phyloP scores from a whole-genome alignment of 2,888 invertebrate genomes.

The Leucophora obtusa region DNA sequence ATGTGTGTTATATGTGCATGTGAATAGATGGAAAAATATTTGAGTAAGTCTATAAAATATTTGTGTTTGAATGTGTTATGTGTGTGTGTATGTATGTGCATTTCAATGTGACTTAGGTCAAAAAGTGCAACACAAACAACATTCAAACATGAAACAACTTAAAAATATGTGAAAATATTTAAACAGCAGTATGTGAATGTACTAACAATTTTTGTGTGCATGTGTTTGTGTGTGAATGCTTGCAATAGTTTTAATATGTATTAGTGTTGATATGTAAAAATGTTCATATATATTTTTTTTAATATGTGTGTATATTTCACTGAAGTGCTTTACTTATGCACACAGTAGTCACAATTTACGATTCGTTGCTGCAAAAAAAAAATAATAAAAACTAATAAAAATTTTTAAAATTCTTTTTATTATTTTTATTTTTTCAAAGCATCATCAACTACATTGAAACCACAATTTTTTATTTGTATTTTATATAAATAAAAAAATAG shows the following conservation, averaged over 20 bases:
- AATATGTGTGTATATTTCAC: background rate
- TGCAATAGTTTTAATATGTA: background rate
- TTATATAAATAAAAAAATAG: constrained; percentile 6
- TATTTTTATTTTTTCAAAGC: background rate
- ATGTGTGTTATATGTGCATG: background rate
- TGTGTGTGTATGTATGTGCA: background rate
- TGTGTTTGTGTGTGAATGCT: background rate
- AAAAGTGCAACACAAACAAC: constrained; percentile 5
- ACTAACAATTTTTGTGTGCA: background rate
- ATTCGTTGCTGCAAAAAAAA: background rate
- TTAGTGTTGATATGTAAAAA: background rate
- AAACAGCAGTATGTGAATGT: background rate
- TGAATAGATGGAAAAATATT: background rate
- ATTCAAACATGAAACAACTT: constrained; percentile 3
- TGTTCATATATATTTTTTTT: background rate
- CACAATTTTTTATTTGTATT: background rate
- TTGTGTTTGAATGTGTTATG: background rate
- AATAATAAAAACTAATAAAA: background rate
- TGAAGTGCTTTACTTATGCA: background rate
- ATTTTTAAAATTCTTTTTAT: constrained; percentile 2
- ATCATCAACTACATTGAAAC: background rate
- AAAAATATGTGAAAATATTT: constrained; percentile 1
- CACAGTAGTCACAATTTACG: constrained; percentile 1
- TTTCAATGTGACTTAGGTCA: constrained; percentile 3
- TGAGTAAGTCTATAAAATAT: background rate